Base-by-base conservation (phyloP, 2,888 invertebrate genomes). In the Caenorhabditis doughertyi region DNA sequence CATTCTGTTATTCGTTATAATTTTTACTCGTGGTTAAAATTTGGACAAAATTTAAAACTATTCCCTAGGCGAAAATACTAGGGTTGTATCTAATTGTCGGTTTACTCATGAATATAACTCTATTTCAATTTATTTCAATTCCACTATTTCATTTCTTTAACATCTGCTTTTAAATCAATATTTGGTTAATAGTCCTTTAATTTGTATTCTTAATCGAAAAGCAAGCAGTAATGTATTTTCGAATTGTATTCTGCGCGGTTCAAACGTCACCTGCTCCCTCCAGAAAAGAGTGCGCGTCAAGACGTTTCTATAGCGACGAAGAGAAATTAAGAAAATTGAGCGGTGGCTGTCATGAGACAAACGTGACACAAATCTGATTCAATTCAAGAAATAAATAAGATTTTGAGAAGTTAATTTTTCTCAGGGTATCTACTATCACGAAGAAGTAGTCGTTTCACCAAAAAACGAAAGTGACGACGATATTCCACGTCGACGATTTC, bases 401-500 rank as follows among this genome's bases (percentile, higher is more conserved):
- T 70, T 70, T 8, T 23, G 21, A 35, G 23, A 35, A 58, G 44
- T 18, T 18, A 47, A 39, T 8, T 56, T 56, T 60, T 77, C 39
- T 23, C 58, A 81, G 82, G 82, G 79, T 35, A 79, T 82, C 5
- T 56, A 56, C 55, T 42, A 82, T 51, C 62, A 79, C 79, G 67
- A 71, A 27, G 72, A 74, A 27, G 81, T 77, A 7, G 77, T 79
- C 5, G 62, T 23, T 11, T 58, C 82, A 16, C 77, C 73, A 13
- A 74, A 62, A 47, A 42, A 77, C 72, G 81, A 77, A 25, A 77
- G 77, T 53, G 81, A 81, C 83, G 74, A 79, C 67, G 73, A 74
- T 25, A 53, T 47, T 18, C 74, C 64, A 13, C 11, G 65, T 7
- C 71, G 53, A 9, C 35, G 65, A 3, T 56, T 64, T 35, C 44